Percentiles rank a stretch among this genome's conserved stretches.
phyloP scores from a whole-genome alignment of 1,140 invertebrate species.

The Telenomus remus region DNA sequence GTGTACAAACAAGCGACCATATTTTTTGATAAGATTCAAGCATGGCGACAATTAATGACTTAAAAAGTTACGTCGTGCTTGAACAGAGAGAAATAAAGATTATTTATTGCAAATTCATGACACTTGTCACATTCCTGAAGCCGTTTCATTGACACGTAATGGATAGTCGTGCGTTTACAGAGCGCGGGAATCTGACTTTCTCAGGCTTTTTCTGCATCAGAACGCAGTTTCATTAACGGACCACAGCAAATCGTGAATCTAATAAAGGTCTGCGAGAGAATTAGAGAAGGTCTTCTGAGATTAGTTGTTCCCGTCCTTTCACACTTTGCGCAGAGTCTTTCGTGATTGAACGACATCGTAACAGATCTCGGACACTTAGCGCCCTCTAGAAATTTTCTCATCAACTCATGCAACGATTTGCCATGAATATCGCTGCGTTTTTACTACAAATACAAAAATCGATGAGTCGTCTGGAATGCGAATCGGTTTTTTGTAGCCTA shows the following conservation, averaged over 20 bases:
- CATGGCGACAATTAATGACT: too few species aligned
- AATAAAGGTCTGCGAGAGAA: conserved; percentile 17
- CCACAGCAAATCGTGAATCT: conserved; percentile 18
- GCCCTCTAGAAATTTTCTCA: conserved; percentile 1
- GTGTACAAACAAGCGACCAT: too few species aligned
- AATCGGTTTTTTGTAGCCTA: neutral
- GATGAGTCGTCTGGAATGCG: conserved; percentile 15
- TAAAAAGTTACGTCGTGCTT: too few species aligned
- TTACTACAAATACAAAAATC: conserved; percentile 20
- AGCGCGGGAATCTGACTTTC: conserved; percentile 27
- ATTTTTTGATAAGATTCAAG: too few species aligned
- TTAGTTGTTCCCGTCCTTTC: conserved; percentile 15
- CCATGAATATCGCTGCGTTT: conserved; percentile 7
- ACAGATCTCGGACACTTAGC: conserved; percentile 9
- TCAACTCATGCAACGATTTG: neutral
- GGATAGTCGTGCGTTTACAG: neutral
- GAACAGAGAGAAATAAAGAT: neutral
- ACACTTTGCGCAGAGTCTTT: conserved; percentile 14
- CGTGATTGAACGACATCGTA: conserved; percentile 12
- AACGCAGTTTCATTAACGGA: conserved; percentile 25
- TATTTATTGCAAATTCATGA: neutral
- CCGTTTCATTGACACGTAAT: conserved; percentile 19
- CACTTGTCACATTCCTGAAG: conserved; percentile 1
- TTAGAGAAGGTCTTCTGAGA: conserved; percentile 20
- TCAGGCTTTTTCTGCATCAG: conserved; percentile 16